A percentile compares a stretch with the other conserved stretches of the same genome.
Evolutionary conservation across 2,113 vertebrate species (phyloP).

Genomic region (Ciconia boyciana): DNA sequence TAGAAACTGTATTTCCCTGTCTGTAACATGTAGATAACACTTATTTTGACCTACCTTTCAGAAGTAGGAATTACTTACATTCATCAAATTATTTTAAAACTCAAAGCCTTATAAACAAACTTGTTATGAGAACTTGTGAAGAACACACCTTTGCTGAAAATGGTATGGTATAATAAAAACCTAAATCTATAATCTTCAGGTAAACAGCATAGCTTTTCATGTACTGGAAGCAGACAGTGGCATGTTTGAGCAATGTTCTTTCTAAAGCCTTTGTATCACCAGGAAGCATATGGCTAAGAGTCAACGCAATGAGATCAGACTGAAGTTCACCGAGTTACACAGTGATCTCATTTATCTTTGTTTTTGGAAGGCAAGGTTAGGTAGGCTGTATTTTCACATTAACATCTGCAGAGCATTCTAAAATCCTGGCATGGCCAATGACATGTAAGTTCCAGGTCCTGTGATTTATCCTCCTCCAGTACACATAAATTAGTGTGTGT

Average conservation of each 20-base stretch:
- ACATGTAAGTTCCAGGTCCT: slow-evolving; percentile 13
- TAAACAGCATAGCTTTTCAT: background rate
- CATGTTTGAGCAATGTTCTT: background rate
- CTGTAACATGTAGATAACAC: background rate
- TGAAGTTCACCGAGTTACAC: background rate
- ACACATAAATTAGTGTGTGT: slow-evolving; percentile 3
- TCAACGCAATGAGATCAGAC: background rate
- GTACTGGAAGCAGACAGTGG: background rate
- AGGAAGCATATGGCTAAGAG: background rate
- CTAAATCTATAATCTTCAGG: background rate
- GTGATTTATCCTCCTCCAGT: slow-evolving; percentile 32
- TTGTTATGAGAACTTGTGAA: background rate
- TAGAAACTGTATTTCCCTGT: background rate
- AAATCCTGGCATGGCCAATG: slow-evolving; percentile 26
- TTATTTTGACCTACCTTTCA: background rate
- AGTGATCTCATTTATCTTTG: background rate
- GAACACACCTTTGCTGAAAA: background rate
- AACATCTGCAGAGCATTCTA: slow-evolving; percentile 47
- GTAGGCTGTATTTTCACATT: slow-evolving; percentile 25
- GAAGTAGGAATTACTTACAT: background rate
- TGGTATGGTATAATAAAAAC: background rate
- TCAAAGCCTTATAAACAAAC: background rate
- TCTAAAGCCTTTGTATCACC: background rate
- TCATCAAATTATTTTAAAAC: background rate
- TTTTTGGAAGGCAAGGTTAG: slow-evolving; percentile 4